phyloP scores from a whole-genome alignment of 1,140 invertebrate species.

The Drosophila littoralis region DNA sequence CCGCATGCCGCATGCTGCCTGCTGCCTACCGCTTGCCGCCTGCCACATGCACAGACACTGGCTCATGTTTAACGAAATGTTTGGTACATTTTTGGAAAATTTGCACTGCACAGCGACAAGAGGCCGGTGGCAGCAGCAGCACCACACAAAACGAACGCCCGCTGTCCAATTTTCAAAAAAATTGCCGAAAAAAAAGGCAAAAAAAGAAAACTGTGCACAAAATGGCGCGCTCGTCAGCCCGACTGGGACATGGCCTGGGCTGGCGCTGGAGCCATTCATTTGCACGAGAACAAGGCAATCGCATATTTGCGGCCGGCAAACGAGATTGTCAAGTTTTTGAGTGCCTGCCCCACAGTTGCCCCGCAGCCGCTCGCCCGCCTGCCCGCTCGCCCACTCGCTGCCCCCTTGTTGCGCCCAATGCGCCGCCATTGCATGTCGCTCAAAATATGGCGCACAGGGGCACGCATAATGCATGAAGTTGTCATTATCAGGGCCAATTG shows the following conservation, averaged over 20 bases:
- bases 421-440: constrained; percentile 25
- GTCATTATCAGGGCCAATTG: constrained; percentile 84
- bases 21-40: constrained; percentile 5
- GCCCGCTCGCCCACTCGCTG: not conserved
- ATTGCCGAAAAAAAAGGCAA: not conserved
- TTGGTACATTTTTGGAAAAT: constrained; percentile 78
- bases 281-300: constrained; percentile 77
- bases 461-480: constrained; percentile 82
- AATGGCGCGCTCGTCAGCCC: constrained; percentile 61
- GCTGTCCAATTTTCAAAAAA: constrained; percentile 17
- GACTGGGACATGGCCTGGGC: constrained; percentile 22
- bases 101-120: constrained; percentile 62
- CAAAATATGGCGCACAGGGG: constrained; percentile 39
- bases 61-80: constrained; percentile 71
- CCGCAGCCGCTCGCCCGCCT: constrained; percentile 9
- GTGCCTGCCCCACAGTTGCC: constrained; percentile 38
- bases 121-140: constrained; percentile 7
- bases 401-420: not conserved
- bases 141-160: constrained; percentile 16
- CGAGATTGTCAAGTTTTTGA: constrained; percentile 80
- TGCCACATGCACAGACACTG: constrained; percentile 27
- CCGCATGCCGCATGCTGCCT: constrained; percentile 7
- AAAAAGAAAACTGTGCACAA: constrained; percentile 50
- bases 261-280: constrained; percentile 64
- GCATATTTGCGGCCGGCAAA: constrained; percentile 77